These are phyloP conservation scores for Sphaerophoria taeniata DNA, from an alignment of 2,888 invertebrate genomes.

Conservation along the genomic window DNA sequence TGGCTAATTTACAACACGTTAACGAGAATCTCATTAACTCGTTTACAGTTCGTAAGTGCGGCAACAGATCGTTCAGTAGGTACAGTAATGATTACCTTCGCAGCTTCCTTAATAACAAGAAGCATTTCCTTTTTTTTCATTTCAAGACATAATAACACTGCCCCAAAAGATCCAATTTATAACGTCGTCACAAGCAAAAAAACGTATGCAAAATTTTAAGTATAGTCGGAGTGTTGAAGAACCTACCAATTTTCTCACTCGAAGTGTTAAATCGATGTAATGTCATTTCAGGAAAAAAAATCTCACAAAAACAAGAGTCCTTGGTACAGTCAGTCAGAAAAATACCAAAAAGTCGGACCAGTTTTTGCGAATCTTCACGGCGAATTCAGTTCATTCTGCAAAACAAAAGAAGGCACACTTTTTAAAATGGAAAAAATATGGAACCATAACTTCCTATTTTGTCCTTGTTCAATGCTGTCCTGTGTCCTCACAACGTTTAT, in stretches of 20 bases:
- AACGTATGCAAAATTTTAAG: conserved; percentile 53
- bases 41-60: conserved; percentile 33
- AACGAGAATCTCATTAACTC: conserved; percentile 51
- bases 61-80: conserved; percentile 40
- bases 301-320: conserved; percentile 6
- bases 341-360: not conserved
- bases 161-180: conserved; percentile 4
- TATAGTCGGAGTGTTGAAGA: conserved; percentile 34
- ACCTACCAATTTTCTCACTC: conserved; percentile 63
- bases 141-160: conserved; percentile 36
- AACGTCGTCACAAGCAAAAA: not conserved
- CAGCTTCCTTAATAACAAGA: conserved; percentile 10
- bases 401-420: conserved; percentile 53
- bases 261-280: conserved; percentile 59
- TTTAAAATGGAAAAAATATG: conserved; percentile 55
- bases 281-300: not conserved
- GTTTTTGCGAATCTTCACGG: conserved; percentile 23
- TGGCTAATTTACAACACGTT: conserved; percentile 39
- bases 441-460: conserved; percentile 34
- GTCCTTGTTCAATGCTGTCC: conserved; percentile 4
- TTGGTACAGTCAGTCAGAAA: not conserved
- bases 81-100: conserved; percentile 40
- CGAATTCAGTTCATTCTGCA: conserved; percentile 40
- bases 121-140: conserved; percentile 25
- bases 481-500: conserved; percentile 13